Evolutionary conservation across 1,140 invertebrate genomes (phyloP).

Genomic region (Hypothenemus hampei): DNA sequence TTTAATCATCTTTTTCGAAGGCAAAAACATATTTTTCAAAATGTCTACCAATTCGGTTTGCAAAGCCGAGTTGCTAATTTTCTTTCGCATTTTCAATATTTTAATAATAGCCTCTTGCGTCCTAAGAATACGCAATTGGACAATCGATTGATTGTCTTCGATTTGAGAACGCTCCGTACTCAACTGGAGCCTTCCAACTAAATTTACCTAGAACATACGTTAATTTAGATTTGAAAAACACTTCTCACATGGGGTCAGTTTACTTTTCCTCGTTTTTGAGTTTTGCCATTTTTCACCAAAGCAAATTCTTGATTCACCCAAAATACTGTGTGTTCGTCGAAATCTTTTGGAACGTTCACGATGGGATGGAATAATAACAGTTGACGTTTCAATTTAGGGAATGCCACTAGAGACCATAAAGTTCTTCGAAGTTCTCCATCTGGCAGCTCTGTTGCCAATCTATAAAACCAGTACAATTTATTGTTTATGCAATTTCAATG

Average conservation of each 20-base stretch:
- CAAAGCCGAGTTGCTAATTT: conserved; percentile 87
- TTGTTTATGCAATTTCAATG: too few species aligned
- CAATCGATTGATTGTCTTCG: conserved; percentile 96
- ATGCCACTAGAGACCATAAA: conserved; percentile 95
- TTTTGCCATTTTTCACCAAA: conserved; percentile 84
- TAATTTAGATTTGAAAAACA: neutral
- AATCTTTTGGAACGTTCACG: conserved; percentile 86
- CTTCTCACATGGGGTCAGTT: neutral
- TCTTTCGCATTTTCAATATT: conserved; percentile 97
- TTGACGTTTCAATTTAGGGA: conserved; percentile 93
- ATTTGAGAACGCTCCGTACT: conserved; percentile 93
- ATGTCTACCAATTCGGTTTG: conserved; percentile 97
- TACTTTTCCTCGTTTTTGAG: conserved; percentile 89
- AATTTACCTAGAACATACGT: conserved; percentile 58
- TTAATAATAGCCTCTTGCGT: conserved; percentile 97
- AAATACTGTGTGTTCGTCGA: conserved; percentile 87
- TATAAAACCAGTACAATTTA: conserved; percentile 30
- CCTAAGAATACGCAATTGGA: conserved; percentile 88
- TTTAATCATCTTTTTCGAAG: conserved; percentile 98
- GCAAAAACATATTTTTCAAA: conserved; percentile 98
- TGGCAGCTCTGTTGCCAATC: conserved; percentile 93
- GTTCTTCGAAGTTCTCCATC: conserved; percentile 91
- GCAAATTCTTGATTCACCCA: conserved; percentile 98
- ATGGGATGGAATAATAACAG: conserved; percentile 76
- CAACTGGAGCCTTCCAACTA: conserved; percentile 89